phyloP scores from a whole-genome alignment of 2,113 vertebrate genomes.

The Microtus richardsoni region DNA sequence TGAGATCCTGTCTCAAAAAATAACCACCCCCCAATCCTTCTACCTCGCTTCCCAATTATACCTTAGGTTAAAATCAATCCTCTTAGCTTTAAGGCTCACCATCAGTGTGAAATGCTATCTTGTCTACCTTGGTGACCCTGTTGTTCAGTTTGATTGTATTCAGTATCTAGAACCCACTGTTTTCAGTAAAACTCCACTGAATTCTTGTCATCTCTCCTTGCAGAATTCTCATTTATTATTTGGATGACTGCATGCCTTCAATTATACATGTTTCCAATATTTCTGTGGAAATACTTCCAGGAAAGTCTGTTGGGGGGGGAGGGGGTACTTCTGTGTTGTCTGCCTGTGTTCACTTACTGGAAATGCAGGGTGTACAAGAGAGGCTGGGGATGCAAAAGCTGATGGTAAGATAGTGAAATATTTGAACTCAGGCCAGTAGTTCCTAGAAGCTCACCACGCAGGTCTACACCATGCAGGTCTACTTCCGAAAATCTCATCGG shows the following conservation, averaged over 20 bases:
- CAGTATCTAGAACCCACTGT: slow-evolving; percentile 7
- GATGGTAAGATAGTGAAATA: not conserved
- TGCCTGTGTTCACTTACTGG: not conserved
- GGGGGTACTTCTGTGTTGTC: not conserved
- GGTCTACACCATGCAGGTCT: rapidly evolving
- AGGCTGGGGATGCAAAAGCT: not conserved
- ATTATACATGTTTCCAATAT: slow-evolving; percentile 31
- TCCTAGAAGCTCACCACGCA: too few relatives aligned
- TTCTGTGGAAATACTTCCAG: slow-evolving; percentile 44
- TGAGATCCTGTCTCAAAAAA: not conserved
- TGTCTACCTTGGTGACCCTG: slow-evolving; percentile 33
- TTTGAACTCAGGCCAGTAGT: not conserved
- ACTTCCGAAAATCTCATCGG: not conserved
- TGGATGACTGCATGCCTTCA: not conserved
- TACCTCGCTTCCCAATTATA: not conserved
- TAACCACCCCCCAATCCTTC: not conserved
- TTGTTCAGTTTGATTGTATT: not conserved
- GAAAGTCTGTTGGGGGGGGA: not conserved
- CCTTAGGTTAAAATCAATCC: not conserved
- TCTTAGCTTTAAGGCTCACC: not conserved
- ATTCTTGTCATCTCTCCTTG: slow-evolving; percentile 23
- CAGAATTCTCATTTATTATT: slow-evolving; percentile 37
- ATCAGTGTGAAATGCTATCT: not conserved
- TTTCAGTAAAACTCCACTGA: not conserved
- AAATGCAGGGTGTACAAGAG: not conserved